Conservation (phyloP, 2,797 vertebrate genomes). For the Bradypodion ventrale region DNA sequence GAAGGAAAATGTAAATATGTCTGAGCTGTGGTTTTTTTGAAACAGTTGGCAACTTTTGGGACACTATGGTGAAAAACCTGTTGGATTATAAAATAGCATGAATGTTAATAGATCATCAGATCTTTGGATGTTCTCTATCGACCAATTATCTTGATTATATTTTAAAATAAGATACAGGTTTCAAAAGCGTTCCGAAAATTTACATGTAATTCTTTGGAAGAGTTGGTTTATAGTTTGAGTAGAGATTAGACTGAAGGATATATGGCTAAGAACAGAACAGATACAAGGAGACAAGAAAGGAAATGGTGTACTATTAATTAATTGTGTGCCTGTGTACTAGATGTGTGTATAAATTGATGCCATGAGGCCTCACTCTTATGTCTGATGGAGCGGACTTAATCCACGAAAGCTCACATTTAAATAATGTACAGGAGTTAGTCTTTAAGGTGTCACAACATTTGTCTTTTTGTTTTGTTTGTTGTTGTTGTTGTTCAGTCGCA, state of each 20-base stretch:
- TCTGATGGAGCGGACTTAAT: no score
- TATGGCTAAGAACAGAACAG: background rate
- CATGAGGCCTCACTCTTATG: no score
- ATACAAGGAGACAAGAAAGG: background rate
- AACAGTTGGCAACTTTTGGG: background rate
- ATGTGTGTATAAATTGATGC: no score
- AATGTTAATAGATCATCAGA: background rate
- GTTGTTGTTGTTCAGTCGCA: no score
- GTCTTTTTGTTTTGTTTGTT: no score
- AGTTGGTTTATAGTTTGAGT: background rate
- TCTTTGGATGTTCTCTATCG: background rate
- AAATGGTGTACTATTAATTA: background rate
- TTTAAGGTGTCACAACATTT: no score
- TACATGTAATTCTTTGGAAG: background rate
- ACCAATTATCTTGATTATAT: background rate
- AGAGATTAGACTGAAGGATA: background rate
- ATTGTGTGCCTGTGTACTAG: no score
- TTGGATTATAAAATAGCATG: background rate
- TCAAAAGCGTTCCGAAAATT: background rate
- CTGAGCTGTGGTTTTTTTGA: background rate
- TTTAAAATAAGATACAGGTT: background rate
- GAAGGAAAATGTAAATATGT: background rate
- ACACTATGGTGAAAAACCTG: background rate
- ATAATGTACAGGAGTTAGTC: no score
- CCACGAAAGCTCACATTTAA: no score